Conservation (phyloP, 2,113 vertebrate genomes). For the Pristiophorus japonicus region DNA sequence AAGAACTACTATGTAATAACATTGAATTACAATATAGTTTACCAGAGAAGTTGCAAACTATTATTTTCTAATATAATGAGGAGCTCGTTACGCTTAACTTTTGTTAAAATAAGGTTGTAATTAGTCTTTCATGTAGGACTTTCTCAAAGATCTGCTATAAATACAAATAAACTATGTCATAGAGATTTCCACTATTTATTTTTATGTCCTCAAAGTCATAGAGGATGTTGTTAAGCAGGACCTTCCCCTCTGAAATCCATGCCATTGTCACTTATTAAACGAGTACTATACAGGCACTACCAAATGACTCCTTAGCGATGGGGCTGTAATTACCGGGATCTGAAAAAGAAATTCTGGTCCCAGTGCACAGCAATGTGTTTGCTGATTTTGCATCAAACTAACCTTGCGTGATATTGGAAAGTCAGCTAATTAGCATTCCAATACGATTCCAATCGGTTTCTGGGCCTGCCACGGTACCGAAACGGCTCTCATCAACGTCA, state of each 20-base stretch:
- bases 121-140: not conserved
- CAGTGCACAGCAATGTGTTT: not conserved
- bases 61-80: no score
- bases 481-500: no score
- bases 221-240: not conserved
- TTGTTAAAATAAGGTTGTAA: no score
- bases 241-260: not conserved
- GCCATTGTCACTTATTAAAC: not conserved
- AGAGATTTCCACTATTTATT: not conserved
- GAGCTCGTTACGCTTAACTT: no score
- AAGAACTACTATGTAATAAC: no score
- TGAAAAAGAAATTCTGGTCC: conserved; percentile 4
- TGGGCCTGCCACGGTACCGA: no score
- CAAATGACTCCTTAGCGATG: not conserved
- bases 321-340: not conserved
- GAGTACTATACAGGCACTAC: not conserved
- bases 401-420: not conserved
- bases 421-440: not conserved
- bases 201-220: not conserved
- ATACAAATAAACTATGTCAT: not conserved
- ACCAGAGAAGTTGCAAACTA: no score
- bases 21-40: no score
- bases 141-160: not conserved
- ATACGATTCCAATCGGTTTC: no score
- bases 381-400: not conserved